Conservation (phyloP, 2,113 vertebrate genomes). For the Laticauda laticaudata region DNA sequence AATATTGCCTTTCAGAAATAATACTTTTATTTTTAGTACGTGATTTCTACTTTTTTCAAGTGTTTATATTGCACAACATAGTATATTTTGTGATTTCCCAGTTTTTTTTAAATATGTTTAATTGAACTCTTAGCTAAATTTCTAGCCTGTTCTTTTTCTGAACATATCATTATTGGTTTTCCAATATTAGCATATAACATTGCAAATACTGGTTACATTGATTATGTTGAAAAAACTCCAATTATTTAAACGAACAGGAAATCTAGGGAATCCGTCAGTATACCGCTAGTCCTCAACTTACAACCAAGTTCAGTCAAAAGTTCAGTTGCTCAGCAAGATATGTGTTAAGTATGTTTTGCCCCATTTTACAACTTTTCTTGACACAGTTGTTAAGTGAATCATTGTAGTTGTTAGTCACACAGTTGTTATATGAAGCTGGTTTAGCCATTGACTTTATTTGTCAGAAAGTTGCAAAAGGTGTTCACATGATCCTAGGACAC, state of each 20-base stretch:
- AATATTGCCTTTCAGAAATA: neutral
- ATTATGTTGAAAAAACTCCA: neutral
- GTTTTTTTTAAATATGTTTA: neutral
- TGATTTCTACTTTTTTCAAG: neutral
- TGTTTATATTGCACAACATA: neutral
- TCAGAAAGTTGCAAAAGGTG: too few species aligned
- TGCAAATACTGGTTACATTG: neutral
- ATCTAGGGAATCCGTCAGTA: neutral
- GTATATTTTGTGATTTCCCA: conserved; percentile 8
- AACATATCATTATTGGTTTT: neutral
- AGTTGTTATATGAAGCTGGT: neutral
- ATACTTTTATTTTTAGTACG: neutral
- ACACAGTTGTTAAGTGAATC: neutral
- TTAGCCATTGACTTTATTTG: neutral
- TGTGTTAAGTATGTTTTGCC: neutral
- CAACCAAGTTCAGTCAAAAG: neutral
- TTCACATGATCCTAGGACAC: neutral
- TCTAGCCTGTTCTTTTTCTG: neutral
- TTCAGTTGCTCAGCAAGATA: neutral
- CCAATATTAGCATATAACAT: neutral
- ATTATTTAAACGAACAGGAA: neutral
- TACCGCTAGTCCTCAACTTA: neutral
- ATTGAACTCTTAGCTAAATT: neutral
- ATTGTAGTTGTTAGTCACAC: neutral
- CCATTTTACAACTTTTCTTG: neutral